A percentile compares a stretch with the other conserved stretches of the same genome.
Evolutionary conservation across 1,140 invertebrate species (phyloP).

Genomic region (Dinothrombium tinctorium): DNA sequence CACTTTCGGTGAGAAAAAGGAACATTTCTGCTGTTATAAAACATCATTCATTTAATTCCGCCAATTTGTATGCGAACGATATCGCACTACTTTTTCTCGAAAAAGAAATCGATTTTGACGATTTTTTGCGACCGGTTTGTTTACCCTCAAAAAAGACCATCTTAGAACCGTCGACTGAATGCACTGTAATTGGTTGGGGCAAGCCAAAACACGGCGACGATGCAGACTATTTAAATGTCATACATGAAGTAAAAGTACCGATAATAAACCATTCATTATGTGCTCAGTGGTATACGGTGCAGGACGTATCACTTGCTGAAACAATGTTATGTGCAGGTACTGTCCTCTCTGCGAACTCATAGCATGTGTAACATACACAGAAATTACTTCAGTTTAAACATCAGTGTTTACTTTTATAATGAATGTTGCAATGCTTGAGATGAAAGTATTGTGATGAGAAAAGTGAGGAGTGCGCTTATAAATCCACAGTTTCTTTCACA

Average conservation of each 20-base stretch:
- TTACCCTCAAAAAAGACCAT: slow-evolving; percentile 25
- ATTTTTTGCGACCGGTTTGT: slow-evolving; percentile 59
- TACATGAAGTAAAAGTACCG: slow-evolving; percentile 17
- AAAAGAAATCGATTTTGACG: slow-evolving; percentile 45
- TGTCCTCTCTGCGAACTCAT: background rate
- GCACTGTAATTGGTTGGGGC: slow-evolving; percentile 17
- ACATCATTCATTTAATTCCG: slow-evolving; percentile 14
- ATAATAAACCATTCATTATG: slow-evolving; percentile 16
- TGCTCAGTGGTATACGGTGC: slow-evolving; percentile 15
- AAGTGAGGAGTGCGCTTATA: slow-evolving; percentile 3
- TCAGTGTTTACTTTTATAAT: too few species aligned
- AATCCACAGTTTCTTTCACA: background rate
- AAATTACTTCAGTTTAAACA: background rate
- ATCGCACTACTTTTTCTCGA: slow-evolving; percentile 53
- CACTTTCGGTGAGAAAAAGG: slow-evolving; percentile 13
- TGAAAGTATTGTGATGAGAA: slow-evolving; percentile 4
- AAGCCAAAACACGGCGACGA: slow-evolving; percentile 17
- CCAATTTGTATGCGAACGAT: slow-evolving; percentile 16
- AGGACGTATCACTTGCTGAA: slow-evolving; percentile 13
- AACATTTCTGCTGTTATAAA: slow-evolving; percentile 13
- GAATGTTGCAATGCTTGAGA: too few species aligned
- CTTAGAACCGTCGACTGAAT: slow-evolving; percentile 6
- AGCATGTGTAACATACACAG: background rate
- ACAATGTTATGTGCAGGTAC: slow-evolving; percentile 16
- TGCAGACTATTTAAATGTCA: slow-evolving; percentile 16